These are phyloP conservation scores for Parauchenoglanis punctatus DNA, from an alignment of 2,797 vertebrate species.

Conservation along the genomic window DNA sequence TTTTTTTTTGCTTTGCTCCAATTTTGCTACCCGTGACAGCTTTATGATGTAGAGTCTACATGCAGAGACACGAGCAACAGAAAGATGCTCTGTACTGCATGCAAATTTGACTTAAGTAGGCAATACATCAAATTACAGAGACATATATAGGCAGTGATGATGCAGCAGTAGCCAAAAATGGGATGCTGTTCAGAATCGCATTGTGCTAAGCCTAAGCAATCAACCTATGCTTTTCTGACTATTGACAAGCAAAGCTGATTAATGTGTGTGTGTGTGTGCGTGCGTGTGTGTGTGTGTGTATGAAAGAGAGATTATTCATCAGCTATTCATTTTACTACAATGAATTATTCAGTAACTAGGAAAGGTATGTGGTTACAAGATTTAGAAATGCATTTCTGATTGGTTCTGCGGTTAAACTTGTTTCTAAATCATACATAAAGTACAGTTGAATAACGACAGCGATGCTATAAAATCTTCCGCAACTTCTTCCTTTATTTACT, in stretches of 20 bases:
- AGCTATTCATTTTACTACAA: neutral
- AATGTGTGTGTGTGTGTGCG: constrained; percentile 44
- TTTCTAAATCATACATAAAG: neutral
- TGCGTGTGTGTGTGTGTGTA: constrained; percentile 42
- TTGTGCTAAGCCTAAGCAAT: constrained; percentile 17
- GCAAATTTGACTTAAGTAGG: constrained; percentile 42
- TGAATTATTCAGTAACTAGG: neutral
- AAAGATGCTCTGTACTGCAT: constrained; percentile 29
- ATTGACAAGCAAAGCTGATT: constrained; percentile 20
- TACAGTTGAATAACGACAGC: neutral
- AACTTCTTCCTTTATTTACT: neutral
- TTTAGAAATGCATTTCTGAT: neutral
- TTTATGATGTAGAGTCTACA: constrained; percentile 42
- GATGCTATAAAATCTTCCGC: neutral
- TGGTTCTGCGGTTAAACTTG: neutral
- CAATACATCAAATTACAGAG: constrained; percentile 33
- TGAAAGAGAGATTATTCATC: constrained; percentile 19
- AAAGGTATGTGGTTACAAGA: neutral
- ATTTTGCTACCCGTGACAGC: constrained; percentile 37
- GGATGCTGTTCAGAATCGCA: neutral
- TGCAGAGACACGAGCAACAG: constrained; percentile 12
- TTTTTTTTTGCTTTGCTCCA: constrained; percentile 23
- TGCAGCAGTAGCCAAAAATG: constrained; percentile 27
- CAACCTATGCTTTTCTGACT: constrained; percentile 2
- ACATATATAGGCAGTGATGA: constrained; percentile 22